phyloP scores from a whole-genome alignment of 1,140 invertebrate genomes.

The Holotrichia oblita region DNA sequence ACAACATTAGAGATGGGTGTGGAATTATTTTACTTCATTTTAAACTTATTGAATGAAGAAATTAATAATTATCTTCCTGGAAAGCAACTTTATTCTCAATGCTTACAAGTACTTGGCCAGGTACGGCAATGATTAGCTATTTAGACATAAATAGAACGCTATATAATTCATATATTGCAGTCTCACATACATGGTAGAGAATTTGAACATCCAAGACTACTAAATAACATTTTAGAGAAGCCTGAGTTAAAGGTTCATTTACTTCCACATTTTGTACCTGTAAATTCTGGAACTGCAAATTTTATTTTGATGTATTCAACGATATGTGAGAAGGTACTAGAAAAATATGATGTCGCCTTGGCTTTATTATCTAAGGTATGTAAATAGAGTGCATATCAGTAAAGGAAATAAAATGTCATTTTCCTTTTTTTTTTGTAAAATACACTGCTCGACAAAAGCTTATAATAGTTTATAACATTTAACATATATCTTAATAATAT shows the following conservation, averaged over 20 bases:
- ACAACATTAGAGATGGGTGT: slow-evolving; percentile 64
- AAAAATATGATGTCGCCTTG: slow-evolving; percentile 66
- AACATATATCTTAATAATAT: too few relatives aligned
- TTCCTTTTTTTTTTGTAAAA: too few relatives aligned
- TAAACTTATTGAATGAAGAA: slow-evolving; percentile 73
- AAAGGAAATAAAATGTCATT: too few relatives aligned
- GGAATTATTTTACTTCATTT: slow-evolving; percentile 77
- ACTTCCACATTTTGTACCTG: slow-evolving; percentile 74
- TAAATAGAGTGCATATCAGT: neutral
- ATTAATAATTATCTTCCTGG: slow-evolving; percentile 76
- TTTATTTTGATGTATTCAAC: slow-evolving; percentile 77
- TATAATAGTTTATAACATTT: too few relatives aligned
- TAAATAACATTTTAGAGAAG: slow-evolving; percentile 70
- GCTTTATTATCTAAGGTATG: slow-evolving; percentile 73
- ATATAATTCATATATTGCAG: slow-evolving; percentile 59
- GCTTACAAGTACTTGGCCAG: slow-evolving; percentile 77
- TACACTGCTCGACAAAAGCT: too few relatives aligned
- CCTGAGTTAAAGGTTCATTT: slow-evolving; percentile 70
- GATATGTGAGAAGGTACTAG: slow-evolving; percentile 61
- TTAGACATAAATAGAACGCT: neutral
- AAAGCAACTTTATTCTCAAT: slow-evolving; percentile 75
- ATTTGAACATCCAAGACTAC: slow-evolving; percentile 66
- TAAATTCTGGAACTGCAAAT: slow-evolving; percentile 65
- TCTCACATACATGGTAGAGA: slow-evolving; percentile 72
- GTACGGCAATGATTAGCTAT: slow-evolving; percentile 49